A percentile compares a stretch with the other conserved stretches of the same genome.
Conservation (phyloP, 2,888 invertebrate species). For the Orthosia gothica region DNA sequence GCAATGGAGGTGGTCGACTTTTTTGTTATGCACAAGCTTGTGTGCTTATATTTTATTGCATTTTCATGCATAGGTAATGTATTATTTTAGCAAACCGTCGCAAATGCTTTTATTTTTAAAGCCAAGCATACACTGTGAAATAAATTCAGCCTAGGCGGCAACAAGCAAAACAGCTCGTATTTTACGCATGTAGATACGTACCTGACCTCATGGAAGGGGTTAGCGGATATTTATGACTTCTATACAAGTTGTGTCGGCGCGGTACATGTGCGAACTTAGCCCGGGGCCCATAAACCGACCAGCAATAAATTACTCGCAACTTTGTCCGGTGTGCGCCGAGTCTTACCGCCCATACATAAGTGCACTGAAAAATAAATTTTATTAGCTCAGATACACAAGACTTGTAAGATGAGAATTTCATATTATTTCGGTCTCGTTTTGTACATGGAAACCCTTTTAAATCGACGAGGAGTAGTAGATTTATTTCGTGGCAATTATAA, state of each 20-base stretch:
- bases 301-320: conserved; percentile 88
- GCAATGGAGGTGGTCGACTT: not conserved
- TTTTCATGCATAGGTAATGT: not conserved
- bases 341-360: conserved; percentile 69
- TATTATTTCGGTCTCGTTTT: conserved; percentile 63
- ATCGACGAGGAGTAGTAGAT: conserved; percentile 41
- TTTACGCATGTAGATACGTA: conserved; percentile 73
- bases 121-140: conserved; percentile 21
- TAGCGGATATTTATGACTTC: conserved; percentile 84
- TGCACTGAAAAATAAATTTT: conserved; percentile 77
- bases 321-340: conserved; percentile 81
- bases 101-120: conserved; percentile 26
- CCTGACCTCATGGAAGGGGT: conserved; percentile 82
- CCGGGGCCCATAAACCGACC: conserved; percentile 83
- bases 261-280: conserved; percentile 87
- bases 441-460: conserved; percentile 75
- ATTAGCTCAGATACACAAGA: conserved; percentile 67
- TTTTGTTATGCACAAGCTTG: not conserved
- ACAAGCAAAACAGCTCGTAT: conserved; percentile 57
- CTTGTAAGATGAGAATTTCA: conserved; percentile 58
- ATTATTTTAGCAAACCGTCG: not conserved
- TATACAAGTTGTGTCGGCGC: conserved; percentile 76
- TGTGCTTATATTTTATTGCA: not conserved
- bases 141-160: conserved; percentile 41
- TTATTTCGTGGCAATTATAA: conserved; percentile 45